Conservation (phyloP, 2,797 vertebrate genomes). For the Glossophaga mutica region DNA sequence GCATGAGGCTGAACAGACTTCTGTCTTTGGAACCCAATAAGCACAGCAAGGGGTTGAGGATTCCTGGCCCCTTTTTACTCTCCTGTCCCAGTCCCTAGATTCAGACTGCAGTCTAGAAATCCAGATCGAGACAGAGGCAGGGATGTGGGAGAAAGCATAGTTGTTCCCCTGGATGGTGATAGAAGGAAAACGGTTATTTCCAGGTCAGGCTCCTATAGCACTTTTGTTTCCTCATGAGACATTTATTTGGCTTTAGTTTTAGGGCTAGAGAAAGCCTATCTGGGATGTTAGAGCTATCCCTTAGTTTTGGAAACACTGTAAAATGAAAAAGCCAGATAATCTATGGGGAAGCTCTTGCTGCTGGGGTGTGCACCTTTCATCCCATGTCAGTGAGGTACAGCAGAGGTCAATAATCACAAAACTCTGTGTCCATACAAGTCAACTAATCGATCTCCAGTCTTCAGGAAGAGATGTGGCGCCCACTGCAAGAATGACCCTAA, state of each 20-base stretch:
- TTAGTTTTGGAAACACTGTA: background rate
- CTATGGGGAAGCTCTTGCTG: background rate
- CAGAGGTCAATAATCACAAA: background rate
- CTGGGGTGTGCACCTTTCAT: background rate
- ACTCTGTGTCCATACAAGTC: background rate
- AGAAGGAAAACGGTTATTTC: background rate
- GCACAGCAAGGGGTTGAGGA: background rate
- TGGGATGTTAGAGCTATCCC: background rate
- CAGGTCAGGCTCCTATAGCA: background rate
- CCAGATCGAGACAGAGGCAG: background rate
- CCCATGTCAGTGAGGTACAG: background rate
- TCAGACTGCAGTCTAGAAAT: background rate
- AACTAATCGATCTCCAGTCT: background rate
- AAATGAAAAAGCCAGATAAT: background rate
- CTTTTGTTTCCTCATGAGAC: background rate
- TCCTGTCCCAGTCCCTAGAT: background rate
- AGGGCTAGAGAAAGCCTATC: background rate
- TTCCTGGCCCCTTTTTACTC: background rate
- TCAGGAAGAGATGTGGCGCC: background rate
- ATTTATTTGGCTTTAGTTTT: background rate
- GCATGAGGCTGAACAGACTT: background rate
- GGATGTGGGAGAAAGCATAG: background rate
- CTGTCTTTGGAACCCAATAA: background rate
- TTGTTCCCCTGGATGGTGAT: background rate
- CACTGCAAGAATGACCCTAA: background rate